Base-by-base conservation (phyloP, 2,797 vertebrate genomes). In the Pangasius djambal region DNA sequence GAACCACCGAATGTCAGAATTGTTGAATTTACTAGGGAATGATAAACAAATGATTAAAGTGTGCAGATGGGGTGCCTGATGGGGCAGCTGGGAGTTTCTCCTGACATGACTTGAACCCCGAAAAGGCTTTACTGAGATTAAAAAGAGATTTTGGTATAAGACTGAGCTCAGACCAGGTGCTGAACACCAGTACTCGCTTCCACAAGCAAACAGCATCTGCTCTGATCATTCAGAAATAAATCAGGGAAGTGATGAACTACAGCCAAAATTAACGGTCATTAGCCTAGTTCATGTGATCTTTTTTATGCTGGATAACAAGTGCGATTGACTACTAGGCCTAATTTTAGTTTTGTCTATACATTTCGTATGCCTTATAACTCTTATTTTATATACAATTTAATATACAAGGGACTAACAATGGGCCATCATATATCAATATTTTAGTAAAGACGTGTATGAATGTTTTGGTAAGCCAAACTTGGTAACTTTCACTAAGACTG, bases 41-140 rank as follows among this genome's bases (percentile, higher is more conserved):
- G 44, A 48, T 22, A 84, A 67, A n/a, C 67, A 52, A 3, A 63
- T 48, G n/a, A n/a, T 59, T 82, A 48, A 63, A 67, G n/a, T 4
- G 82, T 31, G 25, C 31, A 52, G 40, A 72, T 78, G 77, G 74
- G n/a, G 74, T 88, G 50, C 83, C 55, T 57, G 44, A 85, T 79
- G 48, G 78, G 34, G 44, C 20, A 1, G 55, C 44, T 55, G 83
- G 69, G 67, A 87, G 85, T 88, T 82, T 78, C 77, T 89, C 72
- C 88, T 83, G 89, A 88, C 57, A 84, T 34, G 28, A 61, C n/a
- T 50, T 57, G 61, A 59, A 87, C 70, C 74, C 48, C 37, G 31
- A 85, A 83, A 74, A 88, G 69, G 69, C 88, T 91, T 90, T 90
- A 81, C 57, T 86, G 77, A 89, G 85, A 84, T 90, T 92, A 89